A percentile compares a stretch with the other conserved stretches of the same genome.
These are phyloP conservation scores for Drosophila oshimai DNA, from an alignment of 1,140 invertebrate genomes.

Conservation along the genomic window DNA sequence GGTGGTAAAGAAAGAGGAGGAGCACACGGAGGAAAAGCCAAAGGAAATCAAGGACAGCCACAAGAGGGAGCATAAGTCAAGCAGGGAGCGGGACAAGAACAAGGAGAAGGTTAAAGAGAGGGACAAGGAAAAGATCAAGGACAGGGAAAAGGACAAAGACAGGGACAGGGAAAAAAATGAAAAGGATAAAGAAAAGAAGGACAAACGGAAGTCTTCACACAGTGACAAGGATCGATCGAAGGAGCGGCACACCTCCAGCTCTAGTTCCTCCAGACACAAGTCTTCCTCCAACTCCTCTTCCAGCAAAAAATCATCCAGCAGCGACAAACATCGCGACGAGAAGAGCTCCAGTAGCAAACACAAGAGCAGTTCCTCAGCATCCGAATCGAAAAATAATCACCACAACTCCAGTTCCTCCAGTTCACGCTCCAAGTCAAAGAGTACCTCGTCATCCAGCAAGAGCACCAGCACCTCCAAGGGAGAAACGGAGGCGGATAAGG, in stretches of 20 bases:
- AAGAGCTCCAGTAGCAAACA: constrained; percentile 31
- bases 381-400: constrained; percentile 43
- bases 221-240: constrained; percentile 42
- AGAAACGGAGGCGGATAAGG: not conserved
- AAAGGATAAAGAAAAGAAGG: constrained; percentile 26
- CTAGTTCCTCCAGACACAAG: constrained; percentile 52
- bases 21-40: not conserved
- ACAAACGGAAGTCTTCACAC: constrained; percentile 38
- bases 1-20: not conserved
- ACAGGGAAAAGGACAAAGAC: constrained; percentile 7
- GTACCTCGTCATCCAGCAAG: constrained; percentile 26
- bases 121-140: constrained; percentile 1
- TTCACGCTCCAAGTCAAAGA: constrained; percentile 19
- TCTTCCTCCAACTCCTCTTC: constrained; percentile 49
- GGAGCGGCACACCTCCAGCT: constrained; percentile 44
- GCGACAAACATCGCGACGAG: constrained; percentile 46
- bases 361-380: constrained; percentile 42
- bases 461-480: constrained; percentile 11
- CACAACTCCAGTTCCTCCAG: constrained; percentile 33
- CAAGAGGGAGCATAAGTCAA: constrained; percentile 42
- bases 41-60: constrained; percentile 7
- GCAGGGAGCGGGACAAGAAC: constrained; percentile 31
- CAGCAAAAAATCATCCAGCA: constrained; percentile 55
- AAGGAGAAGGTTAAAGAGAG: constrained; percentile 2
- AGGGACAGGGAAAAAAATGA: not conserved